phyloP scores from a whole-genome alignment of 2,113 vertebrate genomes.

The Semicossyphus pulcher region DNA sequence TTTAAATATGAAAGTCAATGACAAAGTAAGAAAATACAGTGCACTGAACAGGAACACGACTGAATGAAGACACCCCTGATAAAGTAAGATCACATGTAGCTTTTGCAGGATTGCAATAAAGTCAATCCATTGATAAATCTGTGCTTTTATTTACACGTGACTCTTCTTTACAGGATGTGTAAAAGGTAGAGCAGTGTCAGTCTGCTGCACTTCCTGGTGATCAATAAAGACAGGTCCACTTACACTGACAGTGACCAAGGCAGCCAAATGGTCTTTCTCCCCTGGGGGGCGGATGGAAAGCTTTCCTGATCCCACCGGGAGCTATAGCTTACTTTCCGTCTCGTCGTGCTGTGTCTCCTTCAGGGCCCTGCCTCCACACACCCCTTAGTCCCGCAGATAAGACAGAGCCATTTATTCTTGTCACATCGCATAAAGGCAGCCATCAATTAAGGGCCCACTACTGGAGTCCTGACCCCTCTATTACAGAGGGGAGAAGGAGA shows the following conservation, averaged over 20 bases:
- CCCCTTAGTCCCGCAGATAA: constrained; percentile 55
- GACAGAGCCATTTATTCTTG: constrained; percentile 74
- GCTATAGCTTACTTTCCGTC: constrained; percentile 64
- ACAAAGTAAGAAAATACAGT: not conserved
- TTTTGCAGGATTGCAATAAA: constrained; percentile 14
- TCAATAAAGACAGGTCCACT: constrained; percentile 64
- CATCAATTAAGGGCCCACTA: constrained; percentile 76
- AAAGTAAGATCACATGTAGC: not conserved
- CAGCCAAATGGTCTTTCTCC: constrained; percentile 42
- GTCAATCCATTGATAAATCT: constrained; percentile 10
- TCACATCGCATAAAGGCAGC: constrained; percentile 76
- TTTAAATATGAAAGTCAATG: not conserved
- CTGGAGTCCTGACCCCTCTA: constrained; percentile 74
- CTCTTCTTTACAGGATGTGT: not conserved
- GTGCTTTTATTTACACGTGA: constrained; percentile 12
- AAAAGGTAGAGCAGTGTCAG: not conserved
- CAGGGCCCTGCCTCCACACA: constrained; percentile 23
- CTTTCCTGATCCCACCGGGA: constrained; percentile 55
- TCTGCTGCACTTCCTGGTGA: constrained; percentile 52
- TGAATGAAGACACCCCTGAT: not conserved
- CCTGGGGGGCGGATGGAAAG: constrained; percentile 31
- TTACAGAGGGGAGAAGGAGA: constrained; percentile 67
- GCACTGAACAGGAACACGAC: not conserved
- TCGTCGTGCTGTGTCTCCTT: constrained; percentile 63
- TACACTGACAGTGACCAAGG: constrained; percentile 52